Evolutionary conservation across 2,113 vertebrate genomes (phyloP), one percentile per base, ranked within the genome.

Genomic region (Orthonyx spaldingii): DNA sequence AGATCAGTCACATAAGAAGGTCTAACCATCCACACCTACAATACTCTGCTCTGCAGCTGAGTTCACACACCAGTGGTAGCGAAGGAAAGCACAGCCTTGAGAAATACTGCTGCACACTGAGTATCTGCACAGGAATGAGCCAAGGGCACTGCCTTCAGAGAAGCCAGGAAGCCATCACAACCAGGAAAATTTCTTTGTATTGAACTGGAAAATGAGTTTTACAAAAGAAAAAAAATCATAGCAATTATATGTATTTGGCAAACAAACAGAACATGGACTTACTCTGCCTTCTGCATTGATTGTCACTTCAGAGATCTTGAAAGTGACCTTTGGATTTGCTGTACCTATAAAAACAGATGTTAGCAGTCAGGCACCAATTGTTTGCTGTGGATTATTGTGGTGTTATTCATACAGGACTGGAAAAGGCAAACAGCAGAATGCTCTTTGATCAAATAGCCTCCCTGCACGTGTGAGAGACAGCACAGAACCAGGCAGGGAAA

Each of bases 291-390:
- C 98, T 10, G 95, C 89, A 78, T 97, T 98, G 92, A 98, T 88
- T 33, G 93, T 97, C 92, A 98, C 98, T 97, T 98, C 98, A 23
- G 98, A 98, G 71, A 98, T 96, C 98, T 98, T 98, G 97, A 98
- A 98, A 95, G 98, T 98, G 95, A 98, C 98, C 97, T 98, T 98
- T 92, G 98, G 98, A 95, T 98, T 98, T 94, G 98, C 97, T 65
- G 98, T 98, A 79, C 98, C 98, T 98, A 86, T 86, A 92, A 87
- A 96, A 96, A 96, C n/a, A 95, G 69, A 96, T 81, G 84, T 83
- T 30, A 96, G 70, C 13, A 94, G 72, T 95, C 65, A 95, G 60
- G 32, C 42, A 89, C 33, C 20, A 20, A 37, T 50, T 82, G 68
- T 79, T 88, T 84, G 71, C 52, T 53, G 49, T 8, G 55, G 64